These are phyloP conservation scores for Steinernema scapterisci DNA, from an alignment of 2,888 invertebrate species.

Conservation along the genomic window DNA sequence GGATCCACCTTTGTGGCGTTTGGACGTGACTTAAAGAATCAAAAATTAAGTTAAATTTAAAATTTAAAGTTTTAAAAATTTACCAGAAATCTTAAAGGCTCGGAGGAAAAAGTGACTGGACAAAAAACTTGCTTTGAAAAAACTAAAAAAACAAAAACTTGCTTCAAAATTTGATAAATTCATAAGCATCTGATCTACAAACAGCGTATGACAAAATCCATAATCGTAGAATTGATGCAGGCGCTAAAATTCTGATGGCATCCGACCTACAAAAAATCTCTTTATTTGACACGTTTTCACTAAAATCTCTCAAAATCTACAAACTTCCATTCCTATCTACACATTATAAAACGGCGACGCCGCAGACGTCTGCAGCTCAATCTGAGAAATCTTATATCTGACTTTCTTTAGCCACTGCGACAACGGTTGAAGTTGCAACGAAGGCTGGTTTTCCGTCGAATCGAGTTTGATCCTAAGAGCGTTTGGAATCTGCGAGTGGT, in stretches of 20 bases:
- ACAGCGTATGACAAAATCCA: slow-evolving; percentile 84
- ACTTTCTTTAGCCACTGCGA: slow-evolving; percentile 82
- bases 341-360: slow-evolving; percentile 82
- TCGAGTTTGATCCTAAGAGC: slow-evolving; percentile 73
- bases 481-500: slow-evolving; percentile 77
- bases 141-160: no score
- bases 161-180: no score
- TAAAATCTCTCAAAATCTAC: background rate
- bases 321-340: slow-evolving; percentile 35
- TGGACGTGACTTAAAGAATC: slow-evolving; percentile 89
- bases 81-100: slow-evolving; percentile 67
- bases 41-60: slow-evolving; percentile 89
- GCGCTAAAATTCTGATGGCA: slow-evolving; percentile 94
- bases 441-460: slow-evolving; percentile 83
- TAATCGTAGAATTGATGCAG: slow-evolving; percentile 91
- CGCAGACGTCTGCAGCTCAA: slow-evolving; percentile 87
- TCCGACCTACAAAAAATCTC: no score
- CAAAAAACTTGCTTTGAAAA: no score
- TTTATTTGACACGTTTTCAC: no score
- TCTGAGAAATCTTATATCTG: slow-evolving; percentile 96
- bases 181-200: slow-evolving; percentile 74
- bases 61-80: slow-evolving; percentile 85
- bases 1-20: no score
- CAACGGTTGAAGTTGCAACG: slow-evolving; percentile 67
- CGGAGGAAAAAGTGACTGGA: no score